Evolutionary conservation across 2,797 vertebrate genomes (phyloP).

Genomic region (Toxotes lorentzi): DNA sequence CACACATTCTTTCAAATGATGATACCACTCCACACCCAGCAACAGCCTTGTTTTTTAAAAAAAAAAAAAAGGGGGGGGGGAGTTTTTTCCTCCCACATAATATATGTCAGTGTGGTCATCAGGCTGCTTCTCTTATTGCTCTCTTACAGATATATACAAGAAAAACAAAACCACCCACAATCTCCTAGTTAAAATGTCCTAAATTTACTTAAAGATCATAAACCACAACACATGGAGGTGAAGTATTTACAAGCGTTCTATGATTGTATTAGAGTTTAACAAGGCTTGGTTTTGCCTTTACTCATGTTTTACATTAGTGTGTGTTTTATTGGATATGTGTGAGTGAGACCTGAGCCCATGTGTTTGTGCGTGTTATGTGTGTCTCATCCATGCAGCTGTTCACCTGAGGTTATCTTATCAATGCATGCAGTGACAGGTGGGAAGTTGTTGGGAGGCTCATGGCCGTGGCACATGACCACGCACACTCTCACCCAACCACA

Average conservation of each 20-base stretch:
- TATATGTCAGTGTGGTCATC: constrained; percentile 41
- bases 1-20: constrained; percentile 58
- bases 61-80: not conserved
- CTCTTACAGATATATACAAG: not conserved
- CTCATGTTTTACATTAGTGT: constrained; percentile 45
- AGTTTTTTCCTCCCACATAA: constrained; percentile 45
- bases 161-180: constrained; percentile 16
- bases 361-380: constrained; percentile 9
- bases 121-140: constrained; percentile 12
- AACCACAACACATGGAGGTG: constrained; percentile 32
- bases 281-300: constrained; percentile 17
- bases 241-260: constrained; percentile 52
- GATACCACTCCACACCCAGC: constrained; percentile 69
- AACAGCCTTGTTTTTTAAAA: constrained; percentile 39
- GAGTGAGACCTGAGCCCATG: constrained; percentile 18
- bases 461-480: constrained; percentile 41
- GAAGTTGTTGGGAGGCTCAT: constrained; percentile 34
- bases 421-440: constrained; percentile 62
- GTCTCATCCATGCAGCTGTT: constrained; percentile 66
- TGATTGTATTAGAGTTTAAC: constrained; percentile 46
- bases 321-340: constrained; percentile 37
- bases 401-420: constrained; percentile 68
- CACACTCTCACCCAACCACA: not conserved
- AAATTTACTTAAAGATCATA: constrained; percentile 36
- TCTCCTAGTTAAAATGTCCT: constrained; percentile 2